Evolutionary conservation across 2,888 invertebrate genomes (phyloP).

Genomic region (Coenonympha glycerion): DNA sequence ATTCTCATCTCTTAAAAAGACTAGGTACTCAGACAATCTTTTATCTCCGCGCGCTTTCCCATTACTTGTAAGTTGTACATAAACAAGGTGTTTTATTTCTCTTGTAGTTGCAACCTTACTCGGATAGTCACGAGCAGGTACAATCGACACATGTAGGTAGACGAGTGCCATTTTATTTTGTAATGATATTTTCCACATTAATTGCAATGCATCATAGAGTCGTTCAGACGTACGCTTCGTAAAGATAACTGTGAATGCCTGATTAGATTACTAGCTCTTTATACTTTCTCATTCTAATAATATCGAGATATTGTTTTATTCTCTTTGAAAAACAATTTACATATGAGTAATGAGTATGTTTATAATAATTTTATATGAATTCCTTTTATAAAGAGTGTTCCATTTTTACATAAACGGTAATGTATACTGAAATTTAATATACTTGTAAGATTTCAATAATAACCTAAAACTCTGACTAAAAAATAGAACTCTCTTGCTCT

Average conservation of each 20-base stretch:
- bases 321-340: neutral
- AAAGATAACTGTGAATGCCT: conserved; percentile 19
- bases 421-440: neutral
- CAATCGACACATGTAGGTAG: conserved; percentile 57
- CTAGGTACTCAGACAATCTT: no score
- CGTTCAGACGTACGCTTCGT: conserved; percentile 21
- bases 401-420: neutral
- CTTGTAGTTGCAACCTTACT: conserved; percentile 75
- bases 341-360: neutral
- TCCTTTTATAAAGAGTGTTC: conserved; percentile 5
- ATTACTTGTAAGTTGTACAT: conserved; percentile 37
- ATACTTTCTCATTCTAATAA: conserved; percentile 25
- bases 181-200: conserved; percentile 33
- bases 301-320: neutral
- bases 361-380: neutral
- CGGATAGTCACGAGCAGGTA: conserved; percentile 76
- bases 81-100: conserved; percentile 53
- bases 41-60: conserved; percentile 22
- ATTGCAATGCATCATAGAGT: conserved; percentile 36
- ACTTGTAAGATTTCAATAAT: neutral
- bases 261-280: conserved; percentile 19
- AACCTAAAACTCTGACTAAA: neutral
- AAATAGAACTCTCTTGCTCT: neutral
- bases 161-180: conserved; percentile 43
- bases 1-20: conserved; percentile 11